Evolutionary conservation across 2,113 vertebrate species (phyloP).

Genomic region (Rhabdomys dilectus): DNA sequence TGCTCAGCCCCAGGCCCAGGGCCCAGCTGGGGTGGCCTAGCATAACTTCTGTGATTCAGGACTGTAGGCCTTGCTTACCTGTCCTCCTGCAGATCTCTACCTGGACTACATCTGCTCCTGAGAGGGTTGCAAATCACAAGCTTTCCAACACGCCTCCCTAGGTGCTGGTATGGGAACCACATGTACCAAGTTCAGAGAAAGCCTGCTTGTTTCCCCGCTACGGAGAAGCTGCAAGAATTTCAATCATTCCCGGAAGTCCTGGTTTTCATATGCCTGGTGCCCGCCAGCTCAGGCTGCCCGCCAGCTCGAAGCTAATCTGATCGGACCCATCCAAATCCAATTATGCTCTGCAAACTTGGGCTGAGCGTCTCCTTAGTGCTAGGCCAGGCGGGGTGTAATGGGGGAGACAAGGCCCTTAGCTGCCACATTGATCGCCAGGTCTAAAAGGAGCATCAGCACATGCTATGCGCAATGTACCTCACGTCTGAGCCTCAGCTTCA

Average conservation of each 20-base stretch:
- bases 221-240: not conserved
- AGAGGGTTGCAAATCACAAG: not conserved
- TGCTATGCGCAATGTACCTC: not conserved
- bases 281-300: not conserved
- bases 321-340: conserved; percentile 48
- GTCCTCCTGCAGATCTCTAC: not conserved
- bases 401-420: not conserved
- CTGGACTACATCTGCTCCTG: not conserved
- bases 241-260: conserved; percentile 26
- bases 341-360: not conserved
- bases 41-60: not conserved
- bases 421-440: accelerated
- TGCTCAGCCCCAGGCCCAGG: not conserved
- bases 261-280: not conserved
- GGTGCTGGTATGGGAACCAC: accelerated
- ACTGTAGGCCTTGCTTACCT: not conserved
- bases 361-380: conserved; percentile 22
- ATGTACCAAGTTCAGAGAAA: not conserved
- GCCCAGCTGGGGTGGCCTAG: not conserved
- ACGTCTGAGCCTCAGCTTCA: not conserved
- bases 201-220: not conserved
- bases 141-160: accelerated
- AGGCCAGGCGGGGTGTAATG: not conserved
- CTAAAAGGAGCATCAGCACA: not conserved
- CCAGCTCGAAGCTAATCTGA: conserved; percentile 57